These are phyloP conservation scores for Charina bottae DNA, from an alignment of 2,113 vertebrate species.

Conservation along the genomic window DNA sequence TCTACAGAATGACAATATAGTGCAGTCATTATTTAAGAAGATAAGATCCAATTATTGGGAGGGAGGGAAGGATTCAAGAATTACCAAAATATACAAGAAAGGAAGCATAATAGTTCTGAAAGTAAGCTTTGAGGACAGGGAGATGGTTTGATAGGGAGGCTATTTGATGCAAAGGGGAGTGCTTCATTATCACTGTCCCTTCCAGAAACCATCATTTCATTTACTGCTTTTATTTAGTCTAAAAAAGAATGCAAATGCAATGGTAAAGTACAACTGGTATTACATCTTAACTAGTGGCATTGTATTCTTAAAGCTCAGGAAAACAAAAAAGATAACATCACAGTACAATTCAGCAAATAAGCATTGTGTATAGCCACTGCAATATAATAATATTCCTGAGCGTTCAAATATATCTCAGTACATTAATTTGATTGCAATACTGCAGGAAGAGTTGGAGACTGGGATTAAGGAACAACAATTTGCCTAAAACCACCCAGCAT, in stretches of 20 bases:
- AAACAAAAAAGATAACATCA: not conserved
- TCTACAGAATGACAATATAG: not conserved
- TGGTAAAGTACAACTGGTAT: not conserved
- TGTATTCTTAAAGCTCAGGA: not conserved
- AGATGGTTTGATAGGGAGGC: not conserved
- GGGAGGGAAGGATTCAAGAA: not conserved
- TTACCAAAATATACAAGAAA: not conserved
- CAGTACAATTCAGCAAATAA: not conserved
- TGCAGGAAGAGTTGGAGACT: not conserved
- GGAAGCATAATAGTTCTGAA: not conserved
- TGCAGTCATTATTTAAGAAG: not conserved
- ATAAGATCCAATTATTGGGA: not conserved
- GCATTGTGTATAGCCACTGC: not conserved
- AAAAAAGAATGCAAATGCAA: not conserved
- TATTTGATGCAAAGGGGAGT: not conserved
- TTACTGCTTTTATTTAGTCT: not conserved
- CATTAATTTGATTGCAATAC: not conserved
- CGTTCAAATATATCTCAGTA: not conserved
- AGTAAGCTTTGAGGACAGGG: not conserved
- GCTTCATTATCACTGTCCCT: not conserved
- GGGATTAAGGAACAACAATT: too few species aligned
- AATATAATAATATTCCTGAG: not conserved
- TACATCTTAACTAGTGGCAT: conserved; percentile 14
- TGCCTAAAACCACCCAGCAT: not conserved
- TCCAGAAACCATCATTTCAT: not conserved